These are phyloP conservation scores for Teleogryllus occipitalis DNA, from an alignment of 1,140 invertebrate genomes.

Conservation along the genomic window DNA sequence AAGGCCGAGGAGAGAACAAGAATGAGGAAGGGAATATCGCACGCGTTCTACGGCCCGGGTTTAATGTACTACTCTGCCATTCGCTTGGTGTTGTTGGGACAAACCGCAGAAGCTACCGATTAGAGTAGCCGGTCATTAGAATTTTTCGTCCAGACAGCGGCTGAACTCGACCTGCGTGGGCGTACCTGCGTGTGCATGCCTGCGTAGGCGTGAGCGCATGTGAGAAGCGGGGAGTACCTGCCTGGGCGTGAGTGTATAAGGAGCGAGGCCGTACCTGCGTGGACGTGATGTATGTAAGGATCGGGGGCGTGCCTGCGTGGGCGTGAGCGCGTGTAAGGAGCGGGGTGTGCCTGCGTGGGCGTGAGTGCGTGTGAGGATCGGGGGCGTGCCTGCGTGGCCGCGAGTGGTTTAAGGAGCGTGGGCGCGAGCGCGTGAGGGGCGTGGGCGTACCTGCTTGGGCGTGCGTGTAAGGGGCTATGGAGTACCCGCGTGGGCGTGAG, in stretches of 20 bases:
- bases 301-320: background rate
- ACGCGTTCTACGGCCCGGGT: too few species aligned
- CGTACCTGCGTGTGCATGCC: background rate
- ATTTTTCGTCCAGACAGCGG: too few species aligned
- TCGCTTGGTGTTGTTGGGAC: too few species aligned
- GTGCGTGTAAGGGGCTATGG: constrained; percentile 28
- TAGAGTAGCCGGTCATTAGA: too few species aligned
- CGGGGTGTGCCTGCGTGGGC: constrained; percentile 24
- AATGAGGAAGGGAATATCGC: too few species aligned
- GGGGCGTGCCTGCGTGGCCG: constrained; percentile 25
- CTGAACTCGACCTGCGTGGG: background rate
- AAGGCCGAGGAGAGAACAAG: too few species aligned
- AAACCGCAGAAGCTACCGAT: too few species aligned
- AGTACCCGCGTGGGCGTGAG: constrained; percentile 31
- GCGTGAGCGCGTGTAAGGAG: constrained; percentile 39
- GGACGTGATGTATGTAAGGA: too few species aligned
- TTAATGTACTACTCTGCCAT: too few species aligned
- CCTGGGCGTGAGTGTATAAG: constrained; percentile 35
- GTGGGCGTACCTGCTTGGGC: constrained; percentile 27
- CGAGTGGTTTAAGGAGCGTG: constrained; percentile 53
- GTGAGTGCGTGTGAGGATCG: constrained; percentile 31
- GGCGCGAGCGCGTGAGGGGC: constrained; percentile 52
- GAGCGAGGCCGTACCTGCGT: background rate
- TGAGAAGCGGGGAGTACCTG: background rate
- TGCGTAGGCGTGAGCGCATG: constrained; percentile 42